A percentile compares a stretch with the other conserved stretches of the same genome.
These are phyloP conservation scores for Melanocharis versteri DNA, from an alignment of 2,113 vertebrate genomes.

Conservation along the genomic window DNA sequence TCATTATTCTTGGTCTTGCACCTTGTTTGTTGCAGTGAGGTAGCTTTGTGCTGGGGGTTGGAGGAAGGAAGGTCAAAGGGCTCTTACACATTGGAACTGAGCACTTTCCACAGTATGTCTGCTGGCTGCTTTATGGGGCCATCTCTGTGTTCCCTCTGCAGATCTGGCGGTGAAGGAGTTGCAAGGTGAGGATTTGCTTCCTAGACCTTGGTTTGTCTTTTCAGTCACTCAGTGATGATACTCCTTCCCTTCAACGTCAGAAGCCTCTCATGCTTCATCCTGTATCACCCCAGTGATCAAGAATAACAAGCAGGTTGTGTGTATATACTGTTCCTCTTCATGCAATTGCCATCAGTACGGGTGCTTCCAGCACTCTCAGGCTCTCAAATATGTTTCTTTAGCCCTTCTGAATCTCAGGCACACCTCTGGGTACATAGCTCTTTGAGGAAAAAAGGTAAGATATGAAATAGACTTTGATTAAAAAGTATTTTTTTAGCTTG, in stretches of 20 bases:
- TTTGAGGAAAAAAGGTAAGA: neutral
- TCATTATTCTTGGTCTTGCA: neutral
- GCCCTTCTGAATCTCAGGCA: neutral
- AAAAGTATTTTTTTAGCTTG: neutral
- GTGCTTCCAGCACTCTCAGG: neutral
- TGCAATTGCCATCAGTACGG: neutral
- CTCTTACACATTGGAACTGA: neutral
- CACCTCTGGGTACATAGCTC: neutral
- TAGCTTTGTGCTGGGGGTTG: neutral
- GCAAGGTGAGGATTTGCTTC: constrained; percentile 45
- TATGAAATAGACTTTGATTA: neutral
- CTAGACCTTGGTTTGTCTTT: neutral
- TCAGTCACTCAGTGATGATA: neutral
- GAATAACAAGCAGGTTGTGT: neutral
- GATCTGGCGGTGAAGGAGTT: constrained; percentile 49
- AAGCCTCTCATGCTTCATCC: neutral
- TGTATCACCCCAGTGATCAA: neutral
- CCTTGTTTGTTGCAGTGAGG: neutral
- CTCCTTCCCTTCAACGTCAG: neutral
- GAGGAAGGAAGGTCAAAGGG: neutral
- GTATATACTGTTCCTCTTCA: neutral
- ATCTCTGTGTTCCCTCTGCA: constrained; percentile 33
- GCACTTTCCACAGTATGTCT: neutral
- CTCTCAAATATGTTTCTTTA: neutral
- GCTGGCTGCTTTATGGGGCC: neutral